Evolutionary conservation across 2,113 vertebrate species (phyloP), one percentile per base, ranked within the genome.

Genomic region (Pontoporia blainvillei): DNA sequence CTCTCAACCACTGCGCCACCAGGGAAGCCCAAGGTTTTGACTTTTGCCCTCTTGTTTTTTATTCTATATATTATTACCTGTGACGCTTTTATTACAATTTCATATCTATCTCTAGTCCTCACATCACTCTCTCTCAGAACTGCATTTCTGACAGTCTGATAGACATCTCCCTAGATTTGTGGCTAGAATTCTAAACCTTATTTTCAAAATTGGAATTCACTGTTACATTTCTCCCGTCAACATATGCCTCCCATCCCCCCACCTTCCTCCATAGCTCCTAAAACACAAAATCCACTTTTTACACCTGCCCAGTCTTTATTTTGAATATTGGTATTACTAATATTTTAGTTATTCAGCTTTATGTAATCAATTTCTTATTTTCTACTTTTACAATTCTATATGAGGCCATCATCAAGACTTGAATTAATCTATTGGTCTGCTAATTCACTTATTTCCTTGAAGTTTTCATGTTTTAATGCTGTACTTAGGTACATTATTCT

Each of bases 381-480:
- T 96, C 41, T 61, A 0, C 31, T 84, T 84, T 72, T 31, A 31
- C 8, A 84, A 15, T 78, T 94, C 11, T 83, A 57, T 41, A 49
- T 66, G 34, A 95, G 21, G 44, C 49, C 14, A 34, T 62, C 52
- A 46, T 84, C 23, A 78, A 76, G 31, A 83, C 39, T 83, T 83
- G 27, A 79, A 39, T 91, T 87, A 75, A 46, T 93, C 25, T 81
- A 21, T 31, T 71, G 36, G 31, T 66, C 31, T 88, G 62, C 76
- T 93, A 90, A 93, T 93, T 85, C 14, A 75, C 8, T 83, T 49
- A 54, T n/a, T 84, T 78, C 69, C 36, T 71, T 23, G 2, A 83
- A 41, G 84, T 41, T 96, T 59, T 93, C 15, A 49, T 83, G 94
- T 85, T 96, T 78, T 84, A 84, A 84, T 90, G 54, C 14, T 87